Percentiles rank a stretch among this genome's conserved stretches.
Evolutionary conservation across 2,113 vertebrate species (phyloP).

Genomic region (Dasyurus viverrinus): DNA sequence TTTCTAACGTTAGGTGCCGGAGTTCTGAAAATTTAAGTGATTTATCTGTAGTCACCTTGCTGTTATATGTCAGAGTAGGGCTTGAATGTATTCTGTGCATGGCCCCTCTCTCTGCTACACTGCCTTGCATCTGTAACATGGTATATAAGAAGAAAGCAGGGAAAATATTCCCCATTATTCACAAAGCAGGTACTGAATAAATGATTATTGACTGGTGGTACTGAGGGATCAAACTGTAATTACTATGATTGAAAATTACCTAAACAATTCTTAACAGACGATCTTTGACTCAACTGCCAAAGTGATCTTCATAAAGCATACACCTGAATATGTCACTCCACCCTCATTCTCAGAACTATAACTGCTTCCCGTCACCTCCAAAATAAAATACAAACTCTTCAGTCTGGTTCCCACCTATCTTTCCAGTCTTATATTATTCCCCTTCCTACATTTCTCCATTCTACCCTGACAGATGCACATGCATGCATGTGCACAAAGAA

Average conservation of each 20-base stretch:
- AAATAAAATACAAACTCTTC: not conserved
- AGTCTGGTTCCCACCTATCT: not conserved
- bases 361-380: not conserved
- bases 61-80: not conserved
- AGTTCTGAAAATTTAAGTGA: not conserved
- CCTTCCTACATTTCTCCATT: too few relatives aligned
- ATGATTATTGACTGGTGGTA: not conserved
- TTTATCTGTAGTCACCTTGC: not conserved
- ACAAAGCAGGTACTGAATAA: not conserved
- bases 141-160: not conserved
- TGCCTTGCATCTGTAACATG: not conserved
- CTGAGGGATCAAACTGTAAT: not conserved
- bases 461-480: too few relatives aligned
- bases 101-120: not conserved
- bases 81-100: not conserved
- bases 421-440: too few relatives aligned
- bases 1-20: not conserved
- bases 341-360: not conserved
- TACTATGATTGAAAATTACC: not conserved
- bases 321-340: not conserved
- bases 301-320: not conserved
- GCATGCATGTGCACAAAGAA: too few relatives aligned
- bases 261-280: not conserved
- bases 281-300: not conserved
- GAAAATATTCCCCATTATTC: not conserved